Base-by-base conservation (phyloP, 1,140 invertebrate species). In the Dufourea novaeangliae region DNA sequence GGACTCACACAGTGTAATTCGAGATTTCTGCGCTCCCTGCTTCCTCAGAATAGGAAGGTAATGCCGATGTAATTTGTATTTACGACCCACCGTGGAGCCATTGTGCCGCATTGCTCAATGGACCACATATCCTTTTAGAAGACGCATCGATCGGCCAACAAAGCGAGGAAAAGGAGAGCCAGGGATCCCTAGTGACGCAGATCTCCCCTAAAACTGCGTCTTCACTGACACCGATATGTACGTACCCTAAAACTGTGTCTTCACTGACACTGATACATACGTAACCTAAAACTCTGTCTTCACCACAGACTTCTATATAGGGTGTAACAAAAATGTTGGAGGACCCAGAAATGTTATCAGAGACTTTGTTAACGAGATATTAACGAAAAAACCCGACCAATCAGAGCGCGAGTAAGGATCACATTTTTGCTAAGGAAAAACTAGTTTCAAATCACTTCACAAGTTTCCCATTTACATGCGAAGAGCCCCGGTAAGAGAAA, bases 1-100 rank as follows among this genome's bases (percentile, higher is more conserved):
- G 25, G 41, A 54, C 7, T 27, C 46, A 0, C 46, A 0, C 41
- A 11, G 2, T 5, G 25, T 56, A 34, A 34, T 52, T 54, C 46
- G 11, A 41, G 34, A 37, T 69, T 41, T 14, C 50, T 2, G 25
- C 1, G 22, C 2, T n/a, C 25, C 25, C 22, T 69, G 34, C 25
- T 54, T 27, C 10, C 39, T 27, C 3, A 59, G 63, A 46, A 59
- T 68, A 37, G 52, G 46, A 29, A 44, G 63, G 72, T 44, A 75
- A 75, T 59, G 52, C 52, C 63, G 17, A 37, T 75, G 39, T 75
- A 75, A 75, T 75, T 67, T 75, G 72, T 75, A 68, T 75, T 68
- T 75, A 75, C 63, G 72, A 67, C 27, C 29, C 63, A 34, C 63
- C 29, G n/a, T 3, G 25, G 72, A 27, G 39, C 64, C 72, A 68